phyloP scores from a whole-genome alignment of 2,888 invertebrate species.

The Temnothorax unifasciatus region DNA sequence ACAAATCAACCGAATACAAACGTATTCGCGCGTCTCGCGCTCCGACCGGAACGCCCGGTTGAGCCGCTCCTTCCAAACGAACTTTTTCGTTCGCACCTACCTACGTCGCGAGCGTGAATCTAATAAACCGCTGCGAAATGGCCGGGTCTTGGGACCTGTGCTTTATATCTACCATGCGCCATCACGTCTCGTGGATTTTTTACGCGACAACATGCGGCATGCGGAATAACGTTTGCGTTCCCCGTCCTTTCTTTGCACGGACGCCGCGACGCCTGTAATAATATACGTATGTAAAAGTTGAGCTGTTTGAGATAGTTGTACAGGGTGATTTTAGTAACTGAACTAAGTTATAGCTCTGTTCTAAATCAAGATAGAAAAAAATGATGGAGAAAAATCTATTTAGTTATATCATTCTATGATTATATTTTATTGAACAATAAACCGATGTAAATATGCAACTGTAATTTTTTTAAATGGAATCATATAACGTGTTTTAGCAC shows the following conservation, averaged over 20 bases:
- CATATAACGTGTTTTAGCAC: no score
- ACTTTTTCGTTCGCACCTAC: constrained; percentile 61
- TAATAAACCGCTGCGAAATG: constrained; percentile 68
- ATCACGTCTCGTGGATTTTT: constrained; percentile 51
- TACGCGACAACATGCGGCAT: constrained; percentile 45
- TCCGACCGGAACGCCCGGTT: constrained; percentile 26
- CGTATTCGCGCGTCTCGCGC: constrained; percentile 73
- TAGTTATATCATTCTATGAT: background rate
- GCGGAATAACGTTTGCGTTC: constrained; percentile 31
- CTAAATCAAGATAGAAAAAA: background rate
- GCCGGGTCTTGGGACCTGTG: background rate
- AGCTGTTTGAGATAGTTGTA: background rate
- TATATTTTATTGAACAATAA: background rate
- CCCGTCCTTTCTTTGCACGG: background rate
- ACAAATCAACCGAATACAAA: constrained; percentile 74
- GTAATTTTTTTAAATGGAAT: no score
- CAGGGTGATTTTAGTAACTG: background rate
- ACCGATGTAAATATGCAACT: no score
- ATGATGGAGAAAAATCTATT: background rate
- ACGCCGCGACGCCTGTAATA: background rate
- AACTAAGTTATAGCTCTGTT: background rate
- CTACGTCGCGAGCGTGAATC: constrained; percentile 55
- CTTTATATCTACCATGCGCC: constrained; percentile 1
- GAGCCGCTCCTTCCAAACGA: constrained; percentile 50
- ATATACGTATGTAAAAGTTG: background rate